phyloP scores from a whole-genome alignment of 2,113 vertebrate species.

The Microcebus griseorufus region DNA sequence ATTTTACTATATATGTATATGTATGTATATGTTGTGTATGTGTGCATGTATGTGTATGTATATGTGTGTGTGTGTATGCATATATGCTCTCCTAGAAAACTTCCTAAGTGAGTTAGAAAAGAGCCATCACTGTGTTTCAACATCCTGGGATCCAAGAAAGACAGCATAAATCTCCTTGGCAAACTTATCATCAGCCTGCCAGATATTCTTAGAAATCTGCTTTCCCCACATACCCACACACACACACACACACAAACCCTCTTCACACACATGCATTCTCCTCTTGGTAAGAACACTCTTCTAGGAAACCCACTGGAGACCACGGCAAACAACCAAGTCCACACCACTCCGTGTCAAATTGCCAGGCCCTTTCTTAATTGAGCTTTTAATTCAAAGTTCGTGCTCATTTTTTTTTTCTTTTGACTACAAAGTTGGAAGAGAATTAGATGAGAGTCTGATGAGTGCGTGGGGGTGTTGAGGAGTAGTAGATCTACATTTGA shows the following conservation, averaged over 20 bases:
- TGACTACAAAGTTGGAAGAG: neutral
- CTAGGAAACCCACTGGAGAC: neutral
- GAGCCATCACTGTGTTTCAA: constrained; percentile 45
- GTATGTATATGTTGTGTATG: neutral
- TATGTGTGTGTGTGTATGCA: fast-evolving
- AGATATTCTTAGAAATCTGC: constrained; percentile 83
- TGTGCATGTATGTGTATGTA: neutral
- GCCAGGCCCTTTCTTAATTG: neutral
- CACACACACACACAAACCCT: neutral
- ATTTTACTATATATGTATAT: neutral
- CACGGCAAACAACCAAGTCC: neutral
- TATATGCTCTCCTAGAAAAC: constrained; percentile 62
- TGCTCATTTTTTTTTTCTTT: neutral
- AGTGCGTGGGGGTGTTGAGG: fast-evolving
- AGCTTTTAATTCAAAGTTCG: neutral
- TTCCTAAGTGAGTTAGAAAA: constrained; percentile 64
- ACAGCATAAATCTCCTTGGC: constrained; percentile 77
- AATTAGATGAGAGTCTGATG: neutral
- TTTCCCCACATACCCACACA: constrained; percentile 52
- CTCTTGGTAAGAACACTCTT: neutral
- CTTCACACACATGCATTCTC: neutral
- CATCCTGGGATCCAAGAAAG: constrained; percentile 72
- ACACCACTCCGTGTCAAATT: neutral
- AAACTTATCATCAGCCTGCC: constrained; percentile 72
- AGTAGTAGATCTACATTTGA: neutral